These are phyloP conservation scores for Listronotus bonariensis DNA, from an alignment of 1,140 invertebrate genomes.

Conservation along the genomic window DNA sequence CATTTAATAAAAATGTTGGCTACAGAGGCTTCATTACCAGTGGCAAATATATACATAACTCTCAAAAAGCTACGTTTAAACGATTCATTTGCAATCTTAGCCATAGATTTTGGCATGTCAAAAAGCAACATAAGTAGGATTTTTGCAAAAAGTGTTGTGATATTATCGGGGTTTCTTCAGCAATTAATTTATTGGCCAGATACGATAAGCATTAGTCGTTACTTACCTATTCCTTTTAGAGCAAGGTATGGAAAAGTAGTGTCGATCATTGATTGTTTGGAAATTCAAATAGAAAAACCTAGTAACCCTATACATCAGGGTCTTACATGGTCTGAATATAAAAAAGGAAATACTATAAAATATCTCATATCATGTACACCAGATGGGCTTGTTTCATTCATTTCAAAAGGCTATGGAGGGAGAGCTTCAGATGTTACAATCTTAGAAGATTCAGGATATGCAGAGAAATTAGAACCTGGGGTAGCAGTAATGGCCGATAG, in stretches of 20 bases:
- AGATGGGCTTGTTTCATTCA: conserved; percentile 55
- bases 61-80: neutral
- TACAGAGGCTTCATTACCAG: neutral
- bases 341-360: conserved; percentile 58
- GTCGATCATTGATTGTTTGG: conserved; percentile 31
- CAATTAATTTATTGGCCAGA: conserved; percentile 4
- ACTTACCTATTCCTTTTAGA: conserved; percentile 8
- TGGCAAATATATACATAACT: neutral
- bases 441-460: conserved; percentile 51
- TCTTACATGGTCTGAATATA: conserved; percentile 58
- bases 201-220: neutral
- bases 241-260: conserved; percentile 11
- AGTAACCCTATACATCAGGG: conserved; percentile 53
- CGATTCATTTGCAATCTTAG: conserved; percentile 2
- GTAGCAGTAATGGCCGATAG: conserved; percentile 50
- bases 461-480: conserved; percentile 42
- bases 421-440: conserved; percentile 49
- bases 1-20: conserved; percentile 5
- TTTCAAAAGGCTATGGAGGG: conserved; percentile 55
- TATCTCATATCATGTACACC: conserved; percentile 58
- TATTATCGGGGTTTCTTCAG: neutral
- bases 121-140: conserved; percentile 1
- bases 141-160: conserved; percentile 4
- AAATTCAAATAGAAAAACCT: conserved; percentile 40
- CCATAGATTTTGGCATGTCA: neutral